A percentile compares a stretch with the other conserved stretches of the same genome.
phyloP scores from a whole-genome alignment of 2,113 vertebrate species.

The Bubo blakistoni region DNA sequence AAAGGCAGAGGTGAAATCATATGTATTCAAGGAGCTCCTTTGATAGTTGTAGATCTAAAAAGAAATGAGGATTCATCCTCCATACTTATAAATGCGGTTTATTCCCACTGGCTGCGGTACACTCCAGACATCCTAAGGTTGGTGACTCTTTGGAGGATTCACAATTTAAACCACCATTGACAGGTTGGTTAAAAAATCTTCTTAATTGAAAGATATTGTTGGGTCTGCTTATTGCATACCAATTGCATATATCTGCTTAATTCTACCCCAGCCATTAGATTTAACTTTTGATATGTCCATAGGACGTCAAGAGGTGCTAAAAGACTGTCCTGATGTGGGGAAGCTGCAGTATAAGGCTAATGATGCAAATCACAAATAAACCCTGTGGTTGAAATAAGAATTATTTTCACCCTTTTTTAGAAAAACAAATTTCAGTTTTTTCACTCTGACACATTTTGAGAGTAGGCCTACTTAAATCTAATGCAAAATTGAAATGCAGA shows the following conservation, averaged over 20 bases:
- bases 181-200: background rate
- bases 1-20: slow-evolving; percentile 67
- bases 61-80: background rate
- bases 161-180: background rate
- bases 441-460: background rate
- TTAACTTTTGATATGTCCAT: background rate
- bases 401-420: background rate
- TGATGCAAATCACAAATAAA: background rate
- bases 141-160: background rate
- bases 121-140: background rate
- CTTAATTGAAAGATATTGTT: background rate
- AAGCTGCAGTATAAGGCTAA: background rate
- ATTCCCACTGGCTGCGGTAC: background rate
- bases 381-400: background rate
- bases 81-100: background rate
- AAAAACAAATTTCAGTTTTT: background rate
- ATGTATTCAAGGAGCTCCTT: slow-evolving; percentile 50
- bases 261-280: background rate
- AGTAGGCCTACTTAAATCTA: background rate
- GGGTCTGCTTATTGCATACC: background rate
- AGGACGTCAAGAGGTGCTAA: background rate
- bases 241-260: background rate
- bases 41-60: slow-evolving; percentile 23
- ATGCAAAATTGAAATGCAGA: background rate
- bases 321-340: background rate